Percentiles rank a stretch among this genome's conserved stretches.
Evolutionary conservation across 2,888 invertebrate genomes (phyloP).

Genomic region (Agrilus mali): DNA sequence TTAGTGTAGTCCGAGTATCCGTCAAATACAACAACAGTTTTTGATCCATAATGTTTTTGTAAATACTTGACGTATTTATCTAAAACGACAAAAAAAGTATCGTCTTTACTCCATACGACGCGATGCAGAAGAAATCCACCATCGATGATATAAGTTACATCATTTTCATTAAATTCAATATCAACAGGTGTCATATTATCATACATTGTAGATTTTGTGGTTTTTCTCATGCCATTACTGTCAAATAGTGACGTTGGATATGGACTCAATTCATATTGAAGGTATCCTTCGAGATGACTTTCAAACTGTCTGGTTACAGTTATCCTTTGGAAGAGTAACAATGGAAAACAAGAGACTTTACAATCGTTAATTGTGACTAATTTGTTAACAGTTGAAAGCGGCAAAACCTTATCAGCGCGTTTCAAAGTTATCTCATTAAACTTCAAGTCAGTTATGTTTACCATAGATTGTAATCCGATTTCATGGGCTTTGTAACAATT

Average conservation of each 20-base stretch:
- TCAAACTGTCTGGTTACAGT: conserved; percentile 15
- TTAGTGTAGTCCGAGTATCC: conserved; percentile 21
- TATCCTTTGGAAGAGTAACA: conserved; percentile 14
- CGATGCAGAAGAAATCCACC: conserved; percentile 20
- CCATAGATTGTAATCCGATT: conserved; percentile 12
- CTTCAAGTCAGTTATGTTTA: conserved; percentile 10
- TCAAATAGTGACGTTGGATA: conserved; percentile 9
- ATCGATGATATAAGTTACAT: conserved; percentile 5
- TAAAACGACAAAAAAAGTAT: conserved; percentile 9
- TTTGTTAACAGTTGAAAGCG: conserved; percentile 13
- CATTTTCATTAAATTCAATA: conserved; percentile 10
- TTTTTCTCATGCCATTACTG: conserved; percentile 14
- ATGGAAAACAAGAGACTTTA: conserved; percentile 12
- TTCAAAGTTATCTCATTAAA: conserved; percentile 18
- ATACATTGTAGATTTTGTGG: conserved; percentile 9
- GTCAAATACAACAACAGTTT: no score
- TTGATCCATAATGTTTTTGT: no score
- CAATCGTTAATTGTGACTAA: conserved; percentile 11
- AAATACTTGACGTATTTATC: no score
- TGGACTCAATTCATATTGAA: conserved; percentile 14
- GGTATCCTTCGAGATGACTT: conserved; percentile 10
- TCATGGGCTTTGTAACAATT: conserved; percentile 14
- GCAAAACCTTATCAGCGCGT: conserved; percentile 18
- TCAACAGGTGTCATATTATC: conserved; percentile 3
- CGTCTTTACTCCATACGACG: conserved; percentile 20